Evolutionary conservation across 1,140 invertebrate genomes (phyloP), one percentile per base, ranked within the genome.

Genomic region (Wasmannia auropunctata): DNA sequence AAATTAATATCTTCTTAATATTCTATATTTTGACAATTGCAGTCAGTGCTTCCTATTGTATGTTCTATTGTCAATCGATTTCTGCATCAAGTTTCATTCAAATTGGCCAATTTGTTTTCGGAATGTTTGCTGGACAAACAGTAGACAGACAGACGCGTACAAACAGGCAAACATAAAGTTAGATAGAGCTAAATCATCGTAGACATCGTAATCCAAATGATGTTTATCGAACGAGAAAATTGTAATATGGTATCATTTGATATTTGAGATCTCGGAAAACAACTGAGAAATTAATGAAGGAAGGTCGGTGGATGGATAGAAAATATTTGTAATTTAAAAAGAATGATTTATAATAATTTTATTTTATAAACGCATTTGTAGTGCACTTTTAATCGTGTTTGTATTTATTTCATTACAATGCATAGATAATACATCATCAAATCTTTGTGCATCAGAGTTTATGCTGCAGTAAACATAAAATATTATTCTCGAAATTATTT

Each of bases 131-230:
- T 34, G 43, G 28, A 19, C 28, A 67, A 65, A 49, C n/a, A 67
- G n/a, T n/a, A 65, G n/a, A 28, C 58, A 34, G 60, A 34, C 58
- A 40, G 56, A 79, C 37, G n/a, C n/a, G n/a, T n/a, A n/a, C 40
- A 79, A 79, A 67, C n/a, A 49, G 31, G 28, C 28, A 79, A 79
- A 79, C 40, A 67, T 79, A 67, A 67, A 67, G 62, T 67, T 67
- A 11, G 8, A 65, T 49, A 49, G 60, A 49, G 28, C 14, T 65
- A 63, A 63, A 65, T 79, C 43, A 77, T 77, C 14, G 28, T 28
- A 37, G 56, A 63, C 19, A 22, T 60, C 19, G 37, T 60, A 77
- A 77, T 63, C 28, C 40, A 34, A 63, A 46, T 75, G 16, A 40
- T 19, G 6, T 77, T 46, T 77, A 77, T 62, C 28, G 19, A 46